Percentiles rank a stretch among this genome's conserved stretches.
phyloP scores from a whole-genome alignment of 2,888 invertebrate species.

The Scelioninae gen. 2 region DNA sequence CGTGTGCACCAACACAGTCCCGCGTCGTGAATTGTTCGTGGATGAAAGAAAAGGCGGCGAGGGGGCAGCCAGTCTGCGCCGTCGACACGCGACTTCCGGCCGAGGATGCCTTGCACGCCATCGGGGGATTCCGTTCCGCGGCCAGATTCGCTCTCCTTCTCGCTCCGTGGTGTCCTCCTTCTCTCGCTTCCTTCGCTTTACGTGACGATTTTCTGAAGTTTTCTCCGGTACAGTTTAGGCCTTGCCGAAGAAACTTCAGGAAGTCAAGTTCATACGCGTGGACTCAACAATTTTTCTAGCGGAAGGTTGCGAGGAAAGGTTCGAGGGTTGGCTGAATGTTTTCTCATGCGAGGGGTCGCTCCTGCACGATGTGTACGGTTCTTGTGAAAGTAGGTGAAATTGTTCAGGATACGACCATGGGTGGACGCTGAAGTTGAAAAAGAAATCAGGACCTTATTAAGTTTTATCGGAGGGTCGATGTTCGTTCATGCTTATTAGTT shows the following conservation, averaged over 20 bases:
- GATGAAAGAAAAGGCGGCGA: conserved; percentile 58
- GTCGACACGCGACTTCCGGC: conserved; percentile 75
- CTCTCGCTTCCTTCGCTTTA: conserved; percentile 17
- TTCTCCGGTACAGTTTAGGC: conserved; percentile 17
- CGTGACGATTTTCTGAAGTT: conserved; percentile 40
- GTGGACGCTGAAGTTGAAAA: neutral
- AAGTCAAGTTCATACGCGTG: conserved; percentile 54
- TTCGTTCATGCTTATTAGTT: no score
- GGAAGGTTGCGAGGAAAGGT: neutral
- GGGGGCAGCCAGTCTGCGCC: conserved; percentile 61
- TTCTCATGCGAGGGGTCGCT: neutral
- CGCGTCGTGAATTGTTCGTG: conserved; percentile 47
- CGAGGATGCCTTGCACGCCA: conserved; percentile 69
- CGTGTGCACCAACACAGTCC: conserved; percentile 25
- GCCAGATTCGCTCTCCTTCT: conserved; percentile 22
- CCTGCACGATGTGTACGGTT: conserved; percentile 4
- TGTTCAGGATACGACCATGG: neutral
- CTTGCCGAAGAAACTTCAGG: conserved; percentile 41
- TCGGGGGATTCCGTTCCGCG: conserved; percentile 61
- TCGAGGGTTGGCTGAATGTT: no score
- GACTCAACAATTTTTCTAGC: neutral
- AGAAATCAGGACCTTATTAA: no score
- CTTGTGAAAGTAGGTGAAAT: conserved; percentile 45
- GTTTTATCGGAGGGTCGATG: no score
- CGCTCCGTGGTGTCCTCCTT: conserved; percentile 4